phyloP scores from a whole-genome alignment of 2,113 vertebrate genomes.

The Atractosteus spatula region DNA sequence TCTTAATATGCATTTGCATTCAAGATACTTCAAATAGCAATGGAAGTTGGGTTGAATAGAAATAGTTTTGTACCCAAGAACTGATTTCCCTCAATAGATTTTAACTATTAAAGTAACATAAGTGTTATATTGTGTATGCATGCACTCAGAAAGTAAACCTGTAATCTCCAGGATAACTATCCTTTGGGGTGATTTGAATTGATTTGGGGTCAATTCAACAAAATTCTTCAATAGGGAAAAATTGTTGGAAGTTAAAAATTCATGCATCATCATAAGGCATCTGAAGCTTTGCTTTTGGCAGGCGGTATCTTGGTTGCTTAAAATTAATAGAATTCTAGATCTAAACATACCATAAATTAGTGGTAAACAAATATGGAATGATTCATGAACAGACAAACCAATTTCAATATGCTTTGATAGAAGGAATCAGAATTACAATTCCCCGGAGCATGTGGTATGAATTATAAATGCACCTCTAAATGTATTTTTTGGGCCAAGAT shows the following conservation, averaged over 20 bases:
- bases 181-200: background rate
- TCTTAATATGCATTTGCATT: conserved; percentile 37
- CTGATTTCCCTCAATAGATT: background rate
- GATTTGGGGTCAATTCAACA: background rate
- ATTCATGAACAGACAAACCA: no score
- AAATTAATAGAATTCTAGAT: background rate
- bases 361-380: no score
- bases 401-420: no score
- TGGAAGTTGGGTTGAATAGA: conserved; percentile 12
- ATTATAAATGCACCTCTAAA: background rate
- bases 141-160: background rate
- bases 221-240: background rate
- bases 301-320: background rate
- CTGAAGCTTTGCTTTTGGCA: background rate
- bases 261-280: background rate
- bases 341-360: no score
- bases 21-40: background rate
- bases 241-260: background rate
- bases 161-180: background rate
- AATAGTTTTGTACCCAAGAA: conserved; percentile 2
- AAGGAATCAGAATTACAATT: no score
- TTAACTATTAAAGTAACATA: background rate
- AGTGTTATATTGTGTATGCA: background rate
- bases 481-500: background rate
- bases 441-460: background rate